These are phyloP conservation scores for Ennomos erosarius DNA, from an alignment of 2,888 invertebrate genomes.

Conservation along the genomic window DNA sequence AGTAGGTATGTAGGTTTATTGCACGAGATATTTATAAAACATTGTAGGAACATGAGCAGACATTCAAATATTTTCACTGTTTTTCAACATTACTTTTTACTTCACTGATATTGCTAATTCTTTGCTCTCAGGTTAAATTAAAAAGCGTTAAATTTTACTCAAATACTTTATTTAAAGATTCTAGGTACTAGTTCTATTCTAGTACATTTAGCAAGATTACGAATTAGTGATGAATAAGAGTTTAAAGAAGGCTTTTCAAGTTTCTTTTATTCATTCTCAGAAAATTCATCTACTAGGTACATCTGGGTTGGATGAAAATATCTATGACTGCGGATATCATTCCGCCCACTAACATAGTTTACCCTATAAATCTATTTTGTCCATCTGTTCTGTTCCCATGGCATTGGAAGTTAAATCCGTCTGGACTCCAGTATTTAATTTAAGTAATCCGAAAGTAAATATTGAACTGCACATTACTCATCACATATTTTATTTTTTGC, in stretches of 20 bases:
- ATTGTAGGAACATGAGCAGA: conserved; percentile 36
- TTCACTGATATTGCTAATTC: no score
- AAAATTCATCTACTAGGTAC: no score
- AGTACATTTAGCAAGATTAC: no score
- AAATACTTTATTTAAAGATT: no score
- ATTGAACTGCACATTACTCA: conserved; percentile 36
- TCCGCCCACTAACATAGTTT: conserved; percentile 57
- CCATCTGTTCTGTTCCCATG: conserved; percentile 52
- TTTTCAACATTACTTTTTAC: not conserved
- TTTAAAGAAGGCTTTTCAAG: no score
- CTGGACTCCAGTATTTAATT: conserved; percentile 32
- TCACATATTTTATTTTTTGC: conserved; percentile 51
- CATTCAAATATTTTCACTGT: conserved; percentile 16
- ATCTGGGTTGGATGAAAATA: conserved; percentile 55
- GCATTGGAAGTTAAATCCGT: conserved; percentile 41
- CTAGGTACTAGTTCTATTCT: no score
- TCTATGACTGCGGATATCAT: conserved; percentile 57
- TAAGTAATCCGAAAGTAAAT: conserved; percentile 36
- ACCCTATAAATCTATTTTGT: conserved; percentile 31
- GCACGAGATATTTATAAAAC: conserved; percentile 60
- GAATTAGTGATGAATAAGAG: no score
- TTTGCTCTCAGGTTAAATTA: no score
- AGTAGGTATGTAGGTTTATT: conserved; percentile 69
- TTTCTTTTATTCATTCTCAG: no score
- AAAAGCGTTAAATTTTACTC: no score